Conservation (phyloP, 2,888 invertebrate genomes). For the Hypsopygia costalis region DNA sequence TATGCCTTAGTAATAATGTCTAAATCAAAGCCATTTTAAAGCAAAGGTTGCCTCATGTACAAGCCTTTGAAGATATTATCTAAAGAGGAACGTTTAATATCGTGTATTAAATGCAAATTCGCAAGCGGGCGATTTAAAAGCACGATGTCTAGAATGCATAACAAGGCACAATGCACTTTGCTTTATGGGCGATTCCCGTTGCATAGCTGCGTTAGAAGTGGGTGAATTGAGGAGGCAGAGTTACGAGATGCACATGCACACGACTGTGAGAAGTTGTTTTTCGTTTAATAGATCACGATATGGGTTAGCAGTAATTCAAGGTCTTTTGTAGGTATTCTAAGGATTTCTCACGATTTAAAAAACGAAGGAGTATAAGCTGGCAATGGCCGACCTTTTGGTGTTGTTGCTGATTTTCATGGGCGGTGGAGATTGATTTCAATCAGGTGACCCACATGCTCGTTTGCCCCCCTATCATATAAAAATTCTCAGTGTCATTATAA, state of each 20-base stretch:
- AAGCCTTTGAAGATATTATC: not conserved
- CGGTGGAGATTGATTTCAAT: too few species aligned
- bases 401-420: too few species aligned
- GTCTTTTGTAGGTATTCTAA: not conserved
- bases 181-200: constrained; percentile 8
- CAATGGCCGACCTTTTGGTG: too few species aligned
- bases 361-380: too few species aligned
- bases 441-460: too few species aligned
- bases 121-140: not conserved
- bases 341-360: not conserved
- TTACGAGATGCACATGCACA: not conserved
- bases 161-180: constrained; percentile 8
- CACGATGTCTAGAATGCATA: constrained; percentile 6
- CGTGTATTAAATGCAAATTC: constrained; percentile 2
- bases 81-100: constrained; percentile 2
- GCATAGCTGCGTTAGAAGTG: constrained; percentile 7
- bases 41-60: not conserved
- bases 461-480: too few species aligned
- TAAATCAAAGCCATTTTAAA: too few species aligned
- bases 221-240: constrained; percentile 2
- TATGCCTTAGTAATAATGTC: too few species aligned
- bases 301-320: not conserved
- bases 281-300: not conserved
- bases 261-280: not conserved
- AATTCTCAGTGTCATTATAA: too few species aligned